phyloP scores from a whole-genome alignment of 1,140 invertebrate species.

The Mycetomoellerius zeteki region DNA sequence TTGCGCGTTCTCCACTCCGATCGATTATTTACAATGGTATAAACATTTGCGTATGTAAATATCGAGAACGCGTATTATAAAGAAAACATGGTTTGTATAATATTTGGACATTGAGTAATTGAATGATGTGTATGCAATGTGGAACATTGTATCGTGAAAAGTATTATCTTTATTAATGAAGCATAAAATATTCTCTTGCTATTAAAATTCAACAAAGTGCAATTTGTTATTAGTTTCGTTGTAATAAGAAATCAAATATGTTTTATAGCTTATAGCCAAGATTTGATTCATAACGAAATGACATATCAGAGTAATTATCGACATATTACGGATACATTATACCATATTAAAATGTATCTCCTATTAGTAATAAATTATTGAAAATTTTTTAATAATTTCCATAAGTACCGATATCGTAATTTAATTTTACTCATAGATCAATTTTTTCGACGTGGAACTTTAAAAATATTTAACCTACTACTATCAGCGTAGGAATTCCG shows the following conservation, averaged over 20 bases:
- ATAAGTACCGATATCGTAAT: not conserved
- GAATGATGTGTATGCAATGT: conserved; percentile 1
- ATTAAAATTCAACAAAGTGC: not conserved
- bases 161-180: conserved; percentile 1
- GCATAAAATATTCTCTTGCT: not conserved
- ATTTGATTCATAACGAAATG: not conserved
- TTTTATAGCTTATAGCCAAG: not conserved
- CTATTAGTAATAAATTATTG: not conserved
- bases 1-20: not conserved
- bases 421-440: not conserved
- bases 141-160: not conserved
- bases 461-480: conserved; percentile 2
- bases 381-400: conserved; percentile 10
- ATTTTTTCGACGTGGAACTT: not conserved
- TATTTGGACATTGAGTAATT: conserved; percentile 40
- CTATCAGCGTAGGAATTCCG: not conserved
- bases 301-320: not conserved
- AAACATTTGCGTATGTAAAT: conserved; percentile 47
- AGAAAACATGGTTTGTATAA: conserved; percentile 36
- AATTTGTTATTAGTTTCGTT: conserved; percentile 1
- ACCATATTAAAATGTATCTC: not conserved
- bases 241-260: not conserved
- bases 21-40: conserved; percentile 40
- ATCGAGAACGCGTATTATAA: conserved; percentile 12
- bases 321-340: not conserved